Evolutionary conservation across 2,797 vertebrate species (phyloP), one percentile per base, ranked within the genome.

Genomic region (Pelochelys cantorii): DNA sequence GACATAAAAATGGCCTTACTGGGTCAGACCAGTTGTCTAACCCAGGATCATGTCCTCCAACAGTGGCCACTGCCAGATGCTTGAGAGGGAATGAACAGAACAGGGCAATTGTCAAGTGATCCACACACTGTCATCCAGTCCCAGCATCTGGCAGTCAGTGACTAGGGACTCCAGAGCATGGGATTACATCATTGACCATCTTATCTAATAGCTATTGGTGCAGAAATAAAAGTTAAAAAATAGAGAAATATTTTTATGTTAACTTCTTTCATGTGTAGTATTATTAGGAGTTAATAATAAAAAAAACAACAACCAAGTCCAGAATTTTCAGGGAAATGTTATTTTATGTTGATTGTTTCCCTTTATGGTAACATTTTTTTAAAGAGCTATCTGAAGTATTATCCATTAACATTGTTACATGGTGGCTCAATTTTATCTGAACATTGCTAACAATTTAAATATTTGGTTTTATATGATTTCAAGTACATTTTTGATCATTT

Each of bases 291-390:
- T 92, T 87, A 86, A 42, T 77, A 84, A 11, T 75, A 85, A 79
- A 17, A 88, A n/a, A 29, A 6, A 17, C 59, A 68, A 93, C 42
- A 84, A 83, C 31, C 37, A 68, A 80, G 34, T 59, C n/a, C 29
- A 53, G 42, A 11, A 29, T 42, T 81, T 94, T 85, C 37, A 31
- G 37, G 37, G 6, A 34, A 20, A 37, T 85, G 4, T 90, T 83
- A 48, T 74, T 90, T 85, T 79, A 81, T 4, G 77, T 89, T 94
- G 31, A 84, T 85, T n/a, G 14, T 92, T 88, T 91, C 25, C 57
- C 53, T 89, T 90, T 81, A 84, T 89, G 3, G 37, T 1, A 34
- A 74, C 12, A 84, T 91, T 74, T 11, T 81, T 89, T 88, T 80
- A 92, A 93, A 55, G 25, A 88, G 37, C 34, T 2, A 25, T 20